Evolutionary conservation across 2,888 invertebrate genomes (phyloP), one percentile per base, ranked within the genome.

Genomic region (Drosophila antonietae): DNA sequence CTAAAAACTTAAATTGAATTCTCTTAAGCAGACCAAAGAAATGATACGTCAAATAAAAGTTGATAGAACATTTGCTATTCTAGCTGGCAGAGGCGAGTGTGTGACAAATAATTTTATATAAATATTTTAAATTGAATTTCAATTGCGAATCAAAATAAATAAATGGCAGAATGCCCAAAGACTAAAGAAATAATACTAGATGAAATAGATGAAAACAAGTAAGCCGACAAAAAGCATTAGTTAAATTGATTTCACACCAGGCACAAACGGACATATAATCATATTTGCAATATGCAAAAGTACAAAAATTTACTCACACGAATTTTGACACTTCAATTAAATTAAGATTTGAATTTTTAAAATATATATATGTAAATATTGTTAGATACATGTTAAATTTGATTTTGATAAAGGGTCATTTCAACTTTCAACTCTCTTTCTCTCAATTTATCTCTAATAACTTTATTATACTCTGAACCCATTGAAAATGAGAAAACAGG

Each of bases 1-100:
- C 43, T 23, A 20, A 35, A 28, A 43, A 74, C 67, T 49, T 23
- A 76, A 87, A 82, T 81, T 80, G 72, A 82, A 82, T 77, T 72
- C 81, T 76, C 62, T 71, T 76, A 72, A 87, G 64, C 85, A 76
- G 82, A 84, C 82, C 79, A 79, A 18, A 71, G 82, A 76, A 76
- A 79, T 68, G 55, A 83, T 81, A 58, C 66, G 55, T 43, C 63
- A 53, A 52, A 58, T 53, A 68, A 53, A 43, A 43, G 43, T 52
- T 58, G 12, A 28, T 20, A 72, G 33, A 15, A 44, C 57, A 51
- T 52, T 39, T 31, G 31, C 33, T 31, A 41, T 47, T 55, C 61
- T 47, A n/a, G 49, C 31, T 31, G 70, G 60, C 70, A 59, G 59
- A 70, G 68, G 46, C 18, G 43, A 15, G 64, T 33, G 33, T 51